Conservation (phyloP, 2,113 vertebrate genomes). For the Alosa alosa region DNA sequence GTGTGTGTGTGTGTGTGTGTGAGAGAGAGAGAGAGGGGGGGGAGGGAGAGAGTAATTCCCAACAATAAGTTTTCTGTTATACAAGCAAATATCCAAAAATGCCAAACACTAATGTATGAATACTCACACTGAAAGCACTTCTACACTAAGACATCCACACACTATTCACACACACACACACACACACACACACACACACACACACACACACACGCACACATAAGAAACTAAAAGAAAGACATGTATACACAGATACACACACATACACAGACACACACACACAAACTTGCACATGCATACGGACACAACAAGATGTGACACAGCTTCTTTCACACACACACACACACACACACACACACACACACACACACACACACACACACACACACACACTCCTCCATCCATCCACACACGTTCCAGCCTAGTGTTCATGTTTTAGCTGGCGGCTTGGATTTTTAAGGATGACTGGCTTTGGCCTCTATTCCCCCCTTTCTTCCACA, state of each 20-base stretch:
- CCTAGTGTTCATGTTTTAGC: neutral
- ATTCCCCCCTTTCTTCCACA: neutral
- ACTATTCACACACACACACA: neutral
- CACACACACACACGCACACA: too few species aligned
- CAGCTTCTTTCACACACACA: too few species aligned
- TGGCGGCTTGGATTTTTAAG: constrained; percentile 19
- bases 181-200: too few species aligned
- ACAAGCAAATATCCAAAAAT: too few species aligned
- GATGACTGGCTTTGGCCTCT: constrained; percentile 23
- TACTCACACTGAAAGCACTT: neutral
- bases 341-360: neutral
- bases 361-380: neutral
- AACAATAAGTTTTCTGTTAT: too few species aligned
- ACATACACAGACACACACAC: neutral
- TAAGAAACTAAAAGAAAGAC: neutral
- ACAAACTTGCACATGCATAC: too few species aligned
- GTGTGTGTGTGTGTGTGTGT: neutral
- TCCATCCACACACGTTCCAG: too few species aligned
- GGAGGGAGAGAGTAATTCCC: too few species aligned
- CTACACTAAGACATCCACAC: too few species aligned
- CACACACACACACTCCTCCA: neutral
- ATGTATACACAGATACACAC: neutral
- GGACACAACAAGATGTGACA: too few species aligned
- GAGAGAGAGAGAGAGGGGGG: too few species aligned
- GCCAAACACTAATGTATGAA: neutral